Percentiles rank a stretch among this genome's conserved stretches.
Conservation (phyloP, 35 echinoderm and acorn worm species). For the Eucidaris tribuloides region DNA sequence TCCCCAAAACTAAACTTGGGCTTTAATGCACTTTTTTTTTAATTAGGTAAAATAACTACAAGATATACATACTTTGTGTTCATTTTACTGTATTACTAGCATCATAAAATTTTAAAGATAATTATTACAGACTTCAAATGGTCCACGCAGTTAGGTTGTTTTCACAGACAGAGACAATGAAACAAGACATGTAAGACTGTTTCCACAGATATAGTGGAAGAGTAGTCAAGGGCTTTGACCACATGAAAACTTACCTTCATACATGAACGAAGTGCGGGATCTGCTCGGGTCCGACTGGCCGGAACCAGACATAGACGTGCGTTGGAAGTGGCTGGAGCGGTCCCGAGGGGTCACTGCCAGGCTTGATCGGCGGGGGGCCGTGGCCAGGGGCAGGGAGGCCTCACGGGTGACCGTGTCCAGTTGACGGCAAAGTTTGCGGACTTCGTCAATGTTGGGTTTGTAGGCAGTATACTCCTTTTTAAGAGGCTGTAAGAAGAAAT, state of each 20-base stretch:
- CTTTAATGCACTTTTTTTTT: no score
- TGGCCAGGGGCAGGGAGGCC: constrained; percentile 38
- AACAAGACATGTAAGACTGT: no score
- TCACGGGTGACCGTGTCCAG: constrained; percentile 66
- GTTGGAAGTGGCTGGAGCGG: not conserved
- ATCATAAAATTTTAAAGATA: no score
- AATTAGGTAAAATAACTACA: no score
- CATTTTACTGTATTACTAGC: no score
- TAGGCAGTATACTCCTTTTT: constrained; percentile 84
- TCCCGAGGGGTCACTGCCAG: constrained; percentile 61
- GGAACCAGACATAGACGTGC: not conserved
- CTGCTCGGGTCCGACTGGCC: not conserved
- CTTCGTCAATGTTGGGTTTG: constrained; percentile 85
- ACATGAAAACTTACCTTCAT: constrained; percentile 29
- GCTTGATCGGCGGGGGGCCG: constrained; percentile 63
- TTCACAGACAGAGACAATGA: no score
- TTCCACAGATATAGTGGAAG: no score
- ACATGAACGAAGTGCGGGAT: constrained; percentile 18
- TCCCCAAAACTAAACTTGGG: no score
- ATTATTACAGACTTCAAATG: no score
- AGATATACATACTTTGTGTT: no score
- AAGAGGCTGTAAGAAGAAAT: constrained; percentile 76
- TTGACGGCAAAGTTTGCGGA: constrained; percentile 61
- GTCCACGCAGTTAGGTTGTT: no score
- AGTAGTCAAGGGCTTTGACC: no score